phyloP scores from a whole-genome alignment of 2,797 vertebrate genomes.

The Adrianichthys oophorus region DNA sequence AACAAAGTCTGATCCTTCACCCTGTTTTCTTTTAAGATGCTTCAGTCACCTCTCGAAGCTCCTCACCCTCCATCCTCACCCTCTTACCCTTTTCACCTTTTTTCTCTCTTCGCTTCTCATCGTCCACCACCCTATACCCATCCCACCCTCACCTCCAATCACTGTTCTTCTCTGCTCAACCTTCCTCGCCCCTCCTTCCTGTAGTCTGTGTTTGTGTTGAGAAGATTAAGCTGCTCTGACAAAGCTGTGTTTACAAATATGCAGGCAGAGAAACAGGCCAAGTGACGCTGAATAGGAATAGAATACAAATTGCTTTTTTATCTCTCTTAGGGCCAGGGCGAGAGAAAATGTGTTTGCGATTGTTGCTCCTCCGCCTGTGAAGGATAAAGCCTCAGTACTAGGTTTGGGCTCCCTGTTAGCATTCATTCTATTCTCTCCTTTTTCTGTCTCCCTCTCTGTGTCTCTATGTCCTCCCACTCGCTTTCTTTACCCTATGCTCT shows the following conservation, averaged over 20 bases:
- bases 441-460: slow-evolving; percentile 51
- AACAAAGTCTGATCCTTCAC: slow-evolving; percentile 42
- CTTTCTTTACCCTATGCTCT: slow-evolving; percentile 63
- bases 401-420: slow-evolving; percentile 82
- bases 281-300: slow-evolving; percentile 82
- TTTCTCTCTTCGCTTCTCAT: slow-evolving; percentile 20
- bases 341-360: slow-evolving; percentile 85
- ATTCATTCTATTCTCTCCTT: slow-evolving; percentile 75
- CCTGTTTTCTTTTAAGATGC: slow-evolving; percentile 27
- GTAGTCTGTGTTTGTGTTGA: slow-evolving; percentile 78
- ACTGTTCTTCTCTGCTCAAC: slow-evolving; percentile 45
- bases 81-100: slow-evolving; percentile 37
- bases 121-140: slow-evolving; percentile 19
- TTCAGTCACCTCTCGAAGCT: slow-evolving; percentile 15
- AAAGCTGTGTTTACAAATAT: slow-evolving; percentile 86
- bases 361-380: slow-evolving; percentile 83
- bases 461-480: slow-evolving; percentile 67
- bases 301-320: slow-evolving; percentile 88
- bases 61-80: slow-evolving; percentile 22
- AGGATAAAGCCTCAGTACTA: slow-evolving; percentile 80
- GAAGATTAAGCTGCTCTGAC: slow-evolving; percentile 86
- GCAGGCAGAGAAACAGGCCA: slow-evolving; percentile 84
- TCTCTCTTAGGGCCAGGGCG: slow-evolving; percentile 81
- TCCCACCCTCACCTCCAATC: slow-evolving; percentile 14
- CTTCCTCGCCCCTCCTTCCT: slow-evolving; percentile 60